A percentile compares a stretch with the other conserved stretches of the same genome.
These are phyloP conservation scores for Microtus pennsylvanicus DNA, from an alignment of 2,113 vertebrate genomes.

Conservation along the genomic window DNA sequence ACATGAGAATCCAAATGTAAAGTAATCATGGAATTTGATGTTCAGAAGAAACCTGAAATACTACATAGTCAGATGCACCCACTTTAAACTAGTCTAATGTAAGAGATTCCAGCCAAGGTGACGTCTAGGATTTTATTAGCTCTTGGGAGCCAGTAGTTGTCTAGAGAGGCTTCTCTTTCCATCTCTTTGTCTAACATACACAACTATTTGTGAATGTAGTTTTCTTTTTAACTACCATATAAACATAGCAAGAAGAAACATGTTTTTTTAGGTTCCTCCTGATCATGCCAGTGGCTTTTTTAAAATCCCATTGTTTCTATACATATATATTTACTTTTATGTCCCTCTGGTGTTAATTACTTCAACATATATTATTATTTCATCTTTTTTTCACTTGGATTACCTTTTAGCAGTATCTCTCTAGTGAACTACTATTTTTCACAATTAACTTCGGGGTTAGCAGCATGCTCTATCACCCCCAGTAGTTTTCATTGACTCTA, in stretches of 20 bases:
- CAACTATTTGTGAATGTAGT: not conserved
- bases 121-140: not conserved
- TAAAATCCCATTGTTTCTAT: not conserved
- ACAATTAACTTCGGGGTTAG: not conserved
- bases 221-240: not conserved
- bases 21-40: constrained; percentile 26
- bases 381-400: not conserved
- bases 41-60: constrained; percentile 13
- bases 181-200: not conserved
- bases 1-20: not conserved
- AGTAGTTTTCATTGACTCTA: not conserved
- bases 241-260: constrained; percentile 46
- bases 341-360: not conserved
- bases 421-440: not conserved
- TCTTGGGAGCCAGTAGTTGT: not conserved
- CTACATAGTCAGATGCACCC: not conserved
- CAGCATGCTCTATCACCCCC: not conserved
- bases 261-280: not conserved
- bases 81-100: constrained; percentile 8
- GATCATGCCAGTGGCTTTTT: not conserved
- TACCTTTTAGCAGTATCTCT: constrained; percentile 2
- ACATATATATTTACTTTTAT: not conserved
- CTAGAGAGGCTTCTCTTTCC: not conserved
- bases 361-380: not conserved
- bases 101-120: not conserved